Base-by-base conservation (phyloP, 1,140 invertebrate species). In the Papilio aristodemus region DNA sequence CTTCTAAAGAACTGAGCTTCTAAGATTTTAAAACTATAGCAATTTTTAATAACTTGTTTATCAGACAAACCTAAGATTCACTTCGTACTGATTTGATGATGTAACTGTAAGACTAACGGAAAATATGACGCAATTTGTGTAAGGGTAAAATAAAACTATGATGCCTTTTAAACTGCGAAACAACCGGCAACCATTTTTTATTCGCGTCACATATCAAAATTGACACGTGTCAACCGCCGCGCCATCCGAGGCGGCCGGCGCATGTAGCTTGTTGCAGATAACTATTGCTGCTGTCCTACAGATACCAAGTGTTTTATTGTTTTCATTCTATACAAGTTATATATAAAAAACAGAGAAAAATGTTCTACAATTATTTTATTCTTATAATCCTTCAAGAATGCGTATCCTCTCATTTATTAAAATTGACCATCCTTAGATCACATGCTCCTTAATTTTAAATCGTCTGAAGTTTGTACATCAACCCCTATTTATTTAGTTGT, bases 131-230 rank as follows among this genome's bases (percentile, higher is more conserved):
- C n/a, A n/a, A n/a, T n/a, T n/a, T n/a, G n/a, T n/a, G n/a, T n/a
- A n/a, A n/a, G n/a, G n/a, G n/a, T n/a, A 46, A 38, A 38, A 38
- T 10, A 38, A 46, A 46, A 46, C 13, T 46, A 17, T 9, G n/a
- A 41, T 41, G n/a, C 14, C 19, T 46, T 46, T 46, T 46, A 46
- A 46, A 46, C 43, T 46, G 43, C 19, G 14, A 8, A 46, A 46
- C 43, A 46, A 46, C 5, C 22, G 25, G 11, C 17, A 17, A 37
- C 38, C 14, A 63, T 22, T 17, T 63, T 64, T 64, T 64, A 64
- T 64, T 64, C 38, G 60, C 9, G 37, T 27, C 60, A n/a, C 37
- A 64, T 38, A 38, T 64, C 60, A 64, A 64, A 64, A 64, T 43
- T 64, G 60, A 64, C 60, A 39, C 38, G 60, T 43, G 60, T 64